Base-by-base conservation (phyloP, 2,797 vertebrate species). In the Mus minutoides region DNA sequence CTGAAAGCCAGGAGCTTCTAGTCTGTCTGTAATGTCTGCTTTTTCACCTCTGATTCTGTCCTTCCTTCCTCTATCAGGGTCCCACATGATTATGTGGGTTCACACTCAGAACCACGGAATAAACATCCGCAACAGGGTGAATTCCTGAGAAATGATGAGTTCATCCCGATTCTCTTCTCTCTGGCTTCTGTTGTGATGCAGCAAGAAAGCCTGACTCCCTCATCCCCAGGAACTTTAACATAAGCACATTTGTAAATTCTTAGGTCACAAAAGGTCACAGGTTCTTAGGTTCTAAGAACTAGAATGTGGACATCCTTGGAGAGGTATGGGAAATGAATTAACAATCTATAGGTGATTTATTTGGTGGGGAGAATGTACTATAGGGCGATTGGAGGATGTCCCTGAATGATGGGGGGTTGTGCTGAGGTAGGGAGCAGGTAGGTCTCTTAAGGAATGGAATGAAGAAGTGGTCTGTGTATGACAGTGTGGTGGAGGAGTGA, bases 331-430 rank as follows among this genome's bases (percentile, higher is more conserved):
- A 92, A 76, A 91, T 40, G 40, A 82, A 88, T 64, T 2, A 67
- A 43, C 67, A 82, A 10, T 64, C 24, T 43, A 2, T 71, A 78
- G 24, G n/a, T 67, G 43, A 85, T 52, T 67, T 49, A 76, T 89
- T 91, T 93, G 92, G 49, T 86, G n/a, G 73, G 31, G 60, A 60
- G 75, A 91, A 22, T 62, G n/a, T 78, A 43, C 49, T 86, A 29
- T 60, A 87, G 67, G 16, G 3, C 31, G 43, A 69, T 34, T 40
- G 82, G 80, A 78, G 24, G 19, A 19, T 21, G 22, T 21, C 90
- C n/a, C 2, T 31, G 54, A 79, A 49, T 1, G 21, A 12, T 14
- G 64, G 69, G 21, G 49, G 56, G 6, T 8, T 11, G 34, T n/a
- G 84, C 75, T 69, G 76, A 86, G 22, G 56, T 56, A 52, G 52